phyloP scores from a whole-genome alignment of 2,797 vertebrate species.

The Crossoptilon crossoptilon region DNA sequence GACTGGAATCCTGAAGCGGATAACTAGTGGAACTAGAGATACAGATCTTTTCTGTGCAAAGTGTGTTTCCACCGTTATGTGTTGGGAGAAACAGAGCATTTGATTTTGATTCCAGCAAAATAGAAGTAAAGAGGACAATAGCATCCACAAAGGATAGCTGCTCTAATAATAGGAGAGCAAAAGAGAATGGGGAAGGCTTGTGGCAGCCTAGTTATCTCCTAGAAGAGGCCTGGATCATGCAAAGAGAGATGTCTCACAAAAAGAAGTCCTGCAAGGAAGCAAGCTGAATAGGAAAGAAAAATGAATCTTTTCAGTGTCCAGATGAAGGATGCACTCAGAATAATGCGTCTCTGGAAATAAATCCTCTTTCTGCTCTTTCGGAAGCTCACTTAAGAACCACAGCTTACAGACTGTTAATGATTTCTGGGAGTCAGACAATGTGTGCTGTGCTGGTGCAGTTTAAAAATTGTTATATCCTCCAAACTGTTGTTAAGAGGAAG shows the following conservation, averaged over 20 bases:
- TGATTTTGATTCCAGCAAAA: slow-evolving; percentile 53
- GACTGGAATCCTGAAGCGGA: background rate
- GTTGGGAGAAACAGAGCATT: slow-evolving; percentile 30
- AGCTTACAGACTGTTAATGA: background rate
- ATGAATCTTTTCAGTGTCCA: slow-evolving; percentile 32
- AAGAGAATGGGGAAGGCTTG: background rate
- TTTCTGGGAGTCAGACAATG: background rate
- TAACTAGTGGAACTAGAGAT: slow-evolving; percentile 22
- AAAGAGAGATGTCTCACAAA: slow-evolving; percentile 6
- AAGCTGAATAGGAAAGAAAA: slow-evolving; percentile 11
- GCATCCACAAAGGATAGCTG: slow-evolving; percentile 8
- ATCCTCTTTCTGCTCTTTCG: background rate
- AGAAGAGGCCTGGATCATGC: background rate
- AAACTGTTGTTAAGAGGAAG: background rate
- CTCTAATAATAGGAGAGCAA: background rate
- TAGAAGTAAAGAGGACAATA: slow-evolving; percentile 27
- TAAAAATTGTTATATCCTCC: background rate
- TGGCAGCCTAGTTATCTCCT: background rate
- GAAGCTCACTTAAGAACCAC: background rate
- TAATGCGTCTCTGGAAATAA: slow-evolving; percentile 37
- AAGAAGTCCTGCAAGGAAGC: background rate
- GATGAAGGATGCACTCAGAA: slow-evolving; percentile 17
- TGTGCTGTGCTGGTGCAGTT: background rate
- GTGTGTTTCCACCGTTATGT: background rate
- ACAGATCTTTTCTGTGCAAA: slow-evolving; percentile 34